phyloP scores from a whole-genome alignment of 2,888 invertebrate genomes.

The Lasioglossum leucozonium region DNA sequence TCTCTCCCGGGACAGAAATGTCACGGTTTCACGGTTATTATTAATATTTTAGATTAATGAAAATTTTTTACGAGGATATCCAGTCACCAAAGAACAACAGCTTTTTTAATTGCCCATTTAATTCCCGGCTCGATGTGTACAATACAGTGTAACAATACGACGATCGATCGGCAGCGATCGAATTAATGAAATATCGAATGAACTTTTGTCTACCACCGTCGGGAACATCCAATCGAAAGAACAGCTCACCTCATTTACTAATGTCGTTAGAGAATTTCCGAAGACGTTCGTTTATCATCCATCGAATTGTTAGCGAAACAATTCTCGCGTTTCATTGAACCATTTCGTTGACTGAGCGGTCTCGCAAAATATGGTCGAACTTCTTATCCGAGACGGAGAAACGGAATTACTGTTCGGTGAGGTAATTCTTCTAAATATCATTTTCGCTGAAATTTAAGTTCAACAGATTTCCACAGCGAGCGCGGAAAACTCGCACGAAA shows the following conservation, averaged over 20 bases:
- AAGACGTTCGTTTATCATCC: background rate
- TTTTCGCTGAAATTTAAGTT: background rate
- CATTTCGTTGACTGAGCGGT: background rate
- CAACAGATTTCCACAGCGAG: background rate
- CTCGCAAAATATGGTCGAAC: background rate
- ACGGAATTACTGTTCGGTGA: background rate
- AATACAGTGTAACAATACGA: background rate
- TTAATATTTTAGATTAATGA: background rate
- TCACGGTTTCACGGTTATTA: background rate
- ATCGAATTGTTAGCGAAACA: background rate
- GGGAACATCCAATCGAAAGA: background rate
- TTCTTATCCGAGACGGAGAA: background rate
- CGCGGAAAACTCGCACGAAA: background rate
- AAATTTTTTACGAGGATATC: background rate
- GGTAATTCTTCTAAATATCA: background rate
- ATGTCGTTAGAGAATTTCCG: background rate
- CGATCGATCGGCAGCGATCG: background rate
- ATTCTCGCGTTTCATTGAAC: background rate
- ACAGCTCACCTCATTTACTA: background rate
- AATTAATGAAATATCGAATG: background rate
- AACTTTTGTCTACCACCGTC: background rate
- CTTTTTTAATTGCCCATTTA: background rate
- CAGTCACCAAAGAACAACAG: background rate
- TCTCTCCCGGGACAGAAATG: background rate
- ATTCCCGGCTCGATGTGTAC: conserved; percentile 6